Evolutionary conservation across 2,113 vertebrate species (phyloP).

Genomic region (Hemiscyllium ocellatum): DNA sequence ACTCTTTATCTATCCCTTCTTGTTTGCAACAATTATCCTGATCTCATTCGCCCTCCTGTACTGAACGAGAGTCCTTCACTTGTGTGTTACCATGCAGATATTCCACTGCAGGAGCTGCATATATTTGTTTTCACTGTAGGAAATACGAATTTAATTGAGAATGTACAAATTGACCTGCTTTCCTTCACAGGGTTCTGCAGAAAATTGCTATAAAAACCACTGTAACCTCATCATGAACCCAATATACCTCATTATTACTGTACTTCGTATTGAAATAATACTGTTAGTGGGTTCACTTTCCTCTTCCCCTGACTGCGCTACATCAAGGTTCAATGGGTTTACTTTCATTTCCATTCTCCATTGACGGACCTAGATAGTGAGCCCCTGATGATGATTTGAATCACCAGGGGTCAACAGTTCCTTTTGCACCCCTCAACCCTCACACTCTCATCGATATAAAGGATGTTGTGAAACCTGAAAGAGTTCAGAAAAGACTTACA

Average conservation of each 20-base stretch:
- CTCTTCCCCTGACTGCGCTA: not conserved
- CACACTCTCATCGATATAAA: too few relatives aligned
- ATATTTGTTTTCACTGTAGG: not conserved
- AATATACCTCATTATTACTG: slow-evolving; percentile 1
- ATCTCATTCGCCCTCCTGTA: not conserved
- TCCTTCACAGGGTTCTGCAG: not conserved
- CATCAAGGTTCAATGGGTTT: not conserved
- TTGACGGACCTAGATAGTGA: not conserved
- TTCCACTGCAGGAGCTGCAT: not conserved
- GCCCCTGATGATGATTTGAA: not conserved
- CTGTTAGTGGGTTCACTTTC: not conserved
- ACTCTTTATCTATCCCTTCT: not conserved
- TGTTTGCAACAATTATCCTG: not conserved
- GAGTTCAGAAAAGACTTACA: too few relatives aligned
- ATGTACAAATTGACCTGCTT: not conserved
- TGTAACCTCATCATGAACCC: slow-evolving; percentile 24
- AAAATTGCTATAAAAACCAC: not conserved
- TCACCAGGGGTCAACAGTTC: not conserved
- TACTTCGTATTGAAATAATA: slow-evolving; percentile 13
- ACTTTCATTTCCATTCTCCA: not conserved
- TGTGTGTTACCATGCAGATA: not conserved
- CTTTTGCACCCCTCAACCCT: not conserved
- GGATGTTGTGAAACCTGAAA: too few relatives aligned
- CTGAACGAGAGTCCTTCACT: not conserved
- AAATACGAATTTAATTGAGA: not conserved